These are phyloP conservation scores for Amyelois transitella DNA, from an alignment of 1,140 invertebrate genomes.

Conservation along the genomic window DNA sequence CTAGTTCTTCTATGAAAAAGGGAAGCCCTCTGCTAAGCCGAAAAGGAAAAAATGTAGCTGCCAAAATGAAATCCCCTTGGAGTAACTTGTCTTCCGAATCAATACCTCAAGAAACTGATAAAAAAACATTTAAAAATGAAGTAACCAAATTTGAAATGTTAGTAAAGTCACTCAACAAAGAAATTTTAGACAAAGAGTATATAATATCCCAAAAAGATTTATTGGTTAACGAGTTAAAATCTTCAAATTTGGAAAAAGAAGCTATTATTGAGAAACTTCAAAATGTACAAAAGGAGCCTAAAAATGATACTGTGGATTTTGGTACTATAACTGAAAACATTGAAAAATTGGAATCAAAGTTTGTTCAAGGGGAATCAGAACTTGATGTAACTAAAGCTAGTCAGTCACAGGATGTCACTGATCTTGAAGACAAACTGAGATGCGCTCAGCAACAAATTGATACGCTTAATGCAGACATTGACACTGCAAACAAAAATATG, in stretches of 20 bases:
- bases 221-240: slow-evolving; percentile 40
- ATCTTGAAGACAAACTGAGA: slow-evolving; percentile 51
- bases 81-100: slow-evolving; percentile 53
- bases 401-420: slow-evolving; percentile 18
- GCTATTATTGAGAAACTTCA: slow-evolving; percentile 25
- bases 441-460: slow-evolving; percentile 67
- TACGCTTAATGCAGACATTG: slow-evolving; percentile 80
- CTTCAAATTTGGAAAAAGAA: slow-evolving; percentile 33
- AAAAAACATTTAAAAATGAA: slow-evolving; percentile 46
- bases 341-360: not conserved
- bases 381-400: not conserved
- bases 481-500: slow-evolving; percentile 86
- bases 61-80: slow-evolving; percentile 62
- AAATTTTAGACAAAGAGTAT: slow-evolving; percentile 69
- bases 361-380: slow-evolving; percentile 10
- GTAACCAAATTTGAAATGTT: slow-evolving; percentile 48
- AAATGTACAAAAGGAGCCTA: not conserved
- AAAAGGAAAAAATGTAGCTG: slow-evolving; percentile 52
- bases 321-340: slow-evolving; percentile 13
- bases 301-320: slow-evolving; percentile 3
- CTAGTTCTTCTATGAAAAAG: slow-evolving; percentile 42
- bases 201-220: slow-evolving; percentile 53
- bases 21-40: slow-evolving; percentile 46
- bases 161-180: slow-evolving; percentile 66
- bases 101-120: slow-evolving; percentile 47